Evolutionary conservation across 2,113 vertebrate species (phyloP).

Genomic region (Rhinopomastus cyanomelas): DNA sequence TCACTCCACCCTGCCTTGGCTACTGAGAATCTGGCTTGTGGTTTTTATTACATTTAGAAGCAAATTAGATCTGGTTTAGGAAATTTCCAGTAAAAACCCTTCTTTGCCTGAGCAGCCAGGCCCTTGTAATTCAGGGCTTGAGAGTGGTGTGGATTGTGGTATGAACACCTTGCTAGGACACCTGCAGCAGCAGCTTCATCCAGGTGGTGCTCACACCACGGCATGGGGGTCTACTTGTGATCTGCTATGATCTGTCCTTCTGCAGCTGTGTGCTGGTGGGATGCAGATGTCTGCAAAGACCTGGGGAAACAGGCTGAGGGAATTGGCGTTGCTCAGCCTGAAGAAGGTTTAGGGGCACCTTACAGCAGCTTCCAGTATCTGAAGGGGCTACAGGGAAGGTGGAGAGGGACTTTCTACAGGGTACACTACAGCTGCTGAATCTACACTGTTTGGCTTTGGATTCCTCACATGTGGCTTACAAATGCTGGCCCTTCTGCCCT

Average conservation of each 20-base stretch:
- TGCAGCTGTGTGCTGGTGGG: background rate
- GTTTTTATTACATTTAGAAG: background rate
- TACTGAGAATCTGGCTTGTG: background rate
- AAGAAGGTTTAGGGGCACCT: too few relatives aligned
- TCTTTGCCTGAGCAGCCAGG: background rate
- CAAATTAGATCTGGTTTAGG: background rate
- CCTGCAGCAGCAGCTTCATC: background rate
- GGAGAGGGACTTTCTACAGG: too few relatives aligned
- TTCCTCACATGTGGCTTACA: background rate
- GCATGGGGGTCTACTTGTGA: background rate
- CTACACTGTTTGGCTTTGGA: background rate
- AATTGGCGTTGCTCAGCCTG: too few relatives aligned
- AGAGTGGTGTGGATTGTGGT: background rate
- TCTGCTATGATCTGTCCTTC: background rate
- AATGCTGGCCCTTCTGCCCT: too few relatives aligned
- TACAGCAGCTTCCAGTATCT: too few relatives aligned
- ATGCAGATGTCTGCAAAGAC: background rate
- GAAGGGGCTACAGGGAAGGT: too few relatives aligned
- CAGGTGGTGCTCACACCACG: background rate
- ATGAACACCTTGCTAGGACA: accelerated
- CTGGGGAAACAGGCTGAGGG: too few relatives aligned
- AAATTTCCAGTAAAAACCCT: background rate
- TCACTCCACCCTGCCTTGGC: background rate
- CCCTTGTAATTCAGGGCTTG: background rate
- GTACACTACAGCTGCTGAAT: background rate